Percentiles rank a stretch among this genome's conserved stretches.
Conservation (phyloP, 2,797 vertebrate species). For the Periophthalmus magnuspinnatus region DNA sequence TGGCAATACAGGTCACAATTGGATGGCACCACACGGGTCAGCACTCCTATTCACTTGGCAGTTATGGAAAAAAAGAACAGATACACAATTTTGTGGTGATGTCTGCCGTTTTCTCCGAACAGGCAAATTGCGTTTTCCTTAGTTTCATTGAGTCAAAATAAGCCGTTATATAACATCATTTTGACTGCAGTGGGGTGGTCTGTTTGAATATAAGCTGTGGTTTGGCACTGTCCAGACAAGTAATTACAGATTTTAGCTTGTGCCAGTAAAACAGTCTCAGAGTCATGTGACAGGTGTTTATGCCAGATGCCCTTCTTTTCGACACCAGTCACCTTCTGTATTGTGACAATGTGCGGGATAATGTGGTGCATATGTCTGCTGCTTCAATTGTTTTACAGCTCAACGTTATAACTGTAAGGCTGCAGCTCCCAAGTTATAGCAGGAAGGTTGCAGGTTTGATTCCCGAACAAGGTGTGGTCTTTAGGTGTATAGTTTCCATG, state of each 20-base stretch:
- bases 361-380: background rate
- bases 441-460: background rate
- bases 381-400: too few species aligned
- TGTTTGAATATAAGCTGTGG: conserved; percentile 37
- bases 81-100: conserved; percentile 15
- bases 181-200: conserved; percentile 35
- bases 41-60: conserved; percentile 26
- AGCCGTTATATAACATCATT: conserved; percentile 35
- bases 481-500: background rate
- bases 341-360: background rate
- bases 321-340: background rate
- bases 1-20: conserved; percentile 39
- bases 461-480: background rate
- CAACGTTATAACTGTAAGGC: too few species aligned
- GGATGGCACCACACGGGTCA: conserved; percentile 32
- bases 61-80: conserved; percentile 23
- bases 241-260: conserved; percentile 45
- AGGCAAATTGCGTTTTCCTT: conserved; percentile 25
- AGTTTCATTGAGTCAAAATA: conserved; percentile 23
- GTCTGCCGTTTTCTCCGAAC: conserved; percentile 28
- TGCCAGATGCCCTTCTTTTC: background rate
- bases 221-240: conserved; percentile 35
- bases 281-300: background rate
- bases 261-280: background rate
- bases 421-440: too few species aligned